Percentiles rank a stretch among this genome's conserved stretches.
Evolutionary conservation across 1,140 invertebrate species (phyloP).

Genomic region (Drosophila sp.): DNA sequence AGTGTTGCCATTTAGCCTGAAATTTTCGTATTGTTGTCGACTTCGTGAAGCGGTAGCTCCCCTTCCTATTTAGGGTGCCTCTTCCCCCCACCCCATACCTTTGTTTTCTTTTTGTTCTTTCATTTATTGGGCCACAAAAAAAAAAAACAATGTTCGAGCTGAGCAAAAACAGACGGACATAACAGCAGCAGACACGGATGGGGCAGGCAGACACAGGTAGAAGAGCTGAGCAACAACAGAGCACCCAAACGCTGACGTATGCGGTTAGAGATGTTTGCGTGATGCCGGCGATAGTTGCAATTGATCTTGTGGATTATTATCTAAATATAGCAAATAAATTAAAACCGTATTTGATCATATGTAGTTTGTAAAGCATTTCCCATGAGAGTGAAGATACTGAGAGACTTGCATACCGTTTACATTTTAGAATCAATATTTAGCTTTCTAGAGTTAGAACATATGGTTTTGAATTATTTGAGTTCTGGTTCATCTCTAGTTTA

Average conservation of each 20-base stretch:
- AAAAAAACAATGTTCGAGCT: constrained; percentile 5
- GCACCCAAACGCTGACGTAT: constrained; percentile 37
- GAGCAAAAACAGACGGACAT: constrained; percentile 1
- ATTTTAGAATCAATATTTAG: no score
- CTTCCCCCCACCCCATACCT: neutral
- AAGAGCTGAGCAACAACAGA: constrained; percentile 23
- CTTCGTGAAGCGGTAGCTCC: neutral
- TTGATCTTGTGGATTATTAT: neutral
- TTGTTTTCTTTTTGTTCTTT: constrained; percentile 18
- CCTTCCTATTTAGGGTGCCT: constrained; percentile 12
- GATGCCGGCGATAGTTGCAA: neutral
- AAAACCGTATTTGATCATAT: no score
- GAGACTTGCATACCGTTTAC: no score
- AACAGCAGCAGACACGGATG: constrained; percentile 5
- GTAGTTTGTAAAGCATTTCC: no score
- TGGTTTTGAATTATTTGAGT: neutral
- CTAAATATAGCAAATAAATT: no score
- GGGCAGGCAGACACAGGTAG: neutral
- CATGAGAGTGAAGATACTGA: no score
- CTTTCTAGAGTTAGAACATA: neutral
- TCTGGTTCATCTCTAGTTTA: neutral
- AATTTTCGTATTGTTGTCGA: constrained; percentile 47
- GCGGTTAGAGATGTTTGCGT: constrained; percentile 25
- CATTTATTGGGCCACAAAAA: constrained; percentile 8
- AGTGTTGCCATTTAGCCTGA: constrained; percentile 67